These are phyloP conservation scores for Parazoanthus swiftii DNA, from an alignment of 92 coral and sea anemone species.

Conservation along the genomic window DNA sequence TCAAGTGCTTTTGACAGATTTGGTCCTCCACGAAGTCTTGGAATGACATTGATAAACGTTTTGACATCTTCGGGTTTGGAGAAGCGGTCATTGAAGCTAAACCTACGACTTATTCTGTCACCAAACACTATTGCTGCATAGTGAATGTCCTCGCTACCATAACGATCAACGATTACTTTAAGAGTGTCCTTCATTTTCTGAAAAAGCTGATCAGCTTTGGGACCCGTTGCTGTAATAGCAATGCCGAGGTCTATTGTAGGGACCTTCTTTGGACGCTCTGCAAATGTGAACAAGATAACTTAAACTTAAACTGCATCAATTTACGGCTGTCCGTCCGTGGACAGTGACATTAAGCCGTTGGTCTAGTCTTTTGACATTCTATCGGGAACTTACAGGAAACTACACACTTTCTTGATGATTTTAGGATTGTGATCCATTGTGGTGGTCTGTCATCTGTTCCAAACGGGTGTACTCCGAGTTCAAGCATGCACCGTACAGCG, in stretches of 20 bases:
- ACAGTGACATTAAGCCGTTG: no score
- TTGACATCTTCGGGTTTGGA: constrained; percentile 36
- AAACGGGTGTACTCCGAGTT: no score
- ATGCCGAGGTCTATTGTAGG: constrained; percentile 79
- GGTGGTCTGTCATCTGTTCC: no score
- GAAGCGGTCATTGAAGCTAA: constrained; percentile 50
- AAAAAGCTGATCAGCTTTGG: constrained; percentile 54
- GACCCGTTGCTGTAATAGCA: constrained; percentile 78
- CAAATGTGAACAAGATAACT: not conserved
- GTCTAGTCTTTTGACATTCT: no score
- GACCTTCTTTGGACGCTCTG: constrained; percentile 31
- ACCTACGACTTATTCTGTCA: constrained; percentile 37
- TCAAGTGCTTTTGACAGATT: constrained; percentile 71
- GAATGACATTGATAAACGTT: constrained; percentile 43
- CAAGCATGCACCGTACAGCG: no score
- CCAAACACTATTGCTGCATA: constrained; percentile 77
- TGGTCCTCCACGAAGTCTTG: constrained; percentile 59
- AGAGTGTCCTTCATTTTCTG: constrained; percentile 75
- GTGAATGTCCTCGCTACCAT: constrained; percentile 63
- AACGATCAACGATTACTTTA: constrained; percentile 66
- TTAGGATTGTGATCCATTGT: no score
- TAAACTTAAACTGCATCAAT: not conserved
- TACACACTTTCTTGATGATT: no score
- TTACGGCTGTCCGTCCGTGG: not conserved
- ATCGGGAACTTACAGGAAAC: no score